Conservation (phyloP, 1,140 invertebrate species). For the Calycopis cecrops region DNA sequence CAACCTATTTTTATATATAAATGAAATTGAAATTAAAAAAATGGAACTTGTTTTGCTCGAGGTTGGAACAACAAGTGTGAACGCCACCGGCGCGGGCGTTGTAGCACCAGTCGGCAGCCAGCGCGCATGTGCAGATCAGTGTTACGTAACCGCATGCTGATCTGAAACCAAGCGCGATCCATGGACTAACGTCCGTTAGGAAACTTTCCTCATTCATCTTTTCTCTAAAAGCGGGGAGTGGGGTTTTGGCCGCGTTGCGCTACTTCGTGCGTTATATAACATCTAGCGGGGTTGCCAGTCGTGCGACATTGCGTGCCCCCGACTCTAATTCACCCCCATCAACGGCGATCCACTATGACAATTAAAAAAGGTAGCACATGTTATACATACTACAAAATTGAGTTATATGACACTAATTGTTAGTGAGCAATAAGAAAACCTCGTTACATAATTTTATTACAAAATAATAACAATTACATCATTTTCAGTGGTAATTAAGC, state of each 20-base stretch:
- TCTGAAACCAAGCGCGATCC: slow-evolving; percentile 51
- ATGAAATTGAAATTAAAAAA: too few species aligned
- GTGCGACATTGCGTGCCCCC: neutral
- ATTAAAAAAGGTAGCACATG: too few species aligned
- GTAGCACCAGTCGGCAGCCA: neutral
- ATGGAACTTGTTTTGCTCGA: too few species aligned
- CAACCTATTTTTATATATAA: too few species aligned
- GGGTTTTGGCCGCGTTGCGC: slow-evolving; percentile 52
- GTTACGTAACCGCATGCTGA: slow-evolving; percentile 60
- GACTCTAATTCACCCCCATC: neutral
- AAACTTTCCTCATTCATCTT: slow-evolving; percentile 72
- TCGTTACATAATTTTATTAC: too few species aligned
- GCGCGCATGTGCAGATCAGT: slow-evolving; percentile 43
- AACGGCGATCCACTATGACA: neutral
- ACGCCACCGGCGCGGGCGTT: too few species aligned
- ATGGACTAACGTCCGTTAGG: slow-evolving; percentile 63
- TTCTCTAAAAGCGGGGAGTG: slow-evolving; percentile 64
- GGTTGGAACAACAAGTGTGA: too few species aligned
- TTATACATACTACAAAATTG: too few species aligned
- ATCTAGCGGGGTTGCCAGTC: slow-evolving; percentile 15
- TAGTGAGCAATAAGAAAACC: too few species aligned
- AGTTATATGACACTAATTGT: too few species aligned
- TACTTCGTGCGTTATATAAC: slow-evolving; percentile 58
- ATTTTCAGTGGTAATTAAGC: too few species aligned
- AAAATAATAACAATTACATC: too few species aligned